Evolutionary conservation across 2,797 vertebrate species (phyloP), one percentile per base, ranked within the genome.

Genomic region (Tauraco hartlaubi): DNA sequence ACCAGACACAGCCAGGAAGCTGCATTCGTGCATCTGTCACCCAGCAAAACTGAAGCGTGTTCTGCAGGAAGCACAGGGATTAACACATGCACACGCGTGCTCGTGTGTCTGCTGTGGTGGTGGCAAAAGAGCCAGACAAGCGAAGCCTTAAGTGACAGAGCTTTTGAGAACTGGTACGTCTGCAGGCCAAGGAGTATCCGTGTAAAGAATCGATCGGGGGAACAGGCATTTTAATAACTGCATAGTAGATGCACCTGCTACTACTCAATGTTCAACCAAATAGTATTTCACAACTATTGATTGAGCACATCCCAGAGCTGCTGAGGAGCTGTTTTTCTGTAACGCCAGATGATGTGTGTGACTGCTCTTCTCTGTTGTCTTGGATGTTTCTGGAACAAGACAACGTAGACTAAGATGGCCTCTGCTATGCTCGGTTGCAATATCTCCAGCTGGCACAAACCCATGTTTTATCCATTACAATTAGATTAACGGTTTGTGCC

Each of bases 211-310:
- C 5, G 29, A 90, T 31, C 52, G 37, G 9, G 19, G 59, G 31
- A 94, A 49, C 22, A 67, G 79, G 85, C 85, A 82, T 86, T 90
- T 96, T 96, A 97, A 96, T 96, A 94, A 80, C 85, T 88, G 73
- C 12, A 8, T 49, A 73, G 72, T 39, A 86, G 73, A 63, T 92
- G 96, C 96, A 97, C 95, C 96, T 97, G 96, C 94, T 95, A 86
- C 96, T 93, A 28, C 80, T 92, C 88, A 76, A 55, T 90, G 85
- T 52, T 69, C 33, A 72, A 56, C 73, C 48, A 64, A 86, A 81
- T 25, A 76, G 79, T 91, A 16, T 94, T 92, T 92, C 66, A 69
- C 37, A 96, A 8, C 77, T 94, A 96, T 97, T 95, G 94, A 97
- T 90, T 39, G 26, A 91, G 82, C 49, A 35, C 43, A 81, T 59